Evolutionary conservation across 2,113 vertebrate genomes (phyloP), one percentile per base, ranked within the genome.

Genomic region (Isichthys henryi): DNA sequence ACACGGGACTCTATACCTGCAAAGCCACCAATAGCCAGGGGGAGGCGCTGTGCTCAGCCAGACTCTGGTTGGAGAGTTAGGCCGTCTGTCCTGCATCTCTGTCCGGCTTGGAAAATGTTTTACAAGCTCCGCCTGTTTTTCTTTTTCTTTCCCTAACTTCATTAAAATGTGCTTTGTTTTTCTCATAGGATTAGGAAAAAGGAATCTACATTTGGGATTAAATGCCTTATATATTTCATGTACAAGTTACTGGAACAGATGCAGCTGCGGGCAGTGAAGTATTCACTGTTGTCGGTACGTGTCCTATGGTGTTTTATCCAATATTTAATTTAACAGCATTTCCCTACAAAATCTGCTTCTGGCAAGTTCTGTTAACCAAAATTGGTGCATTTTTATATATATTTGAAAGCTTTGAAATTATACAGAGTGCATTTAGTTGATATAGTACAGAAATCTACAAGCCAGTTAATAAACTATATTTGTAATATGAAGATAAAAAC

Each of bases 1-100:
- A 97, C 92, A 94, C 95, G 21, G 96, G 96, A 52, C 88, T 95
- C 3, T 97, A 96, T 31, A 86, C 91, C 82, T 96, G 96, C 92
- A 93, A 89, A 88, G 96, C 95, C 48, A 92, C 89, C 49, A 96
- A 92, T 56, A 88, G 90, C 15, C 4, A 92, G 0, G 96, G 96
- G 23, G 90, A 94, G 50, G 94, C 92, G 0, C 92, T 92, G 88
- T 95, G 94, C 90, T 95, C 95, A 0, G 90, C 94, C 80, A 93
- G 88, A 0, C 23, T 96, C 90, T 91, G 58, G 0, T 87, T 96
- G 70, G 39, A 88, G 7, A 90, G 49, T 5, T 93, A 89, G 88
- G 84, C 10, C 27, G 66, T 11, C 35, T 62, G 39, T 11, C 49
- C 39, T 39, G 39, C 39, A 2, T 39, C 39, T 39, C 39, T 39